Percentiles rank a stretch among this genome's conserved stretches.
phyloP scores from a whole-genome alignment of 2,797 vertebrate species.

The Acanthurus leucopareius region DNA sequence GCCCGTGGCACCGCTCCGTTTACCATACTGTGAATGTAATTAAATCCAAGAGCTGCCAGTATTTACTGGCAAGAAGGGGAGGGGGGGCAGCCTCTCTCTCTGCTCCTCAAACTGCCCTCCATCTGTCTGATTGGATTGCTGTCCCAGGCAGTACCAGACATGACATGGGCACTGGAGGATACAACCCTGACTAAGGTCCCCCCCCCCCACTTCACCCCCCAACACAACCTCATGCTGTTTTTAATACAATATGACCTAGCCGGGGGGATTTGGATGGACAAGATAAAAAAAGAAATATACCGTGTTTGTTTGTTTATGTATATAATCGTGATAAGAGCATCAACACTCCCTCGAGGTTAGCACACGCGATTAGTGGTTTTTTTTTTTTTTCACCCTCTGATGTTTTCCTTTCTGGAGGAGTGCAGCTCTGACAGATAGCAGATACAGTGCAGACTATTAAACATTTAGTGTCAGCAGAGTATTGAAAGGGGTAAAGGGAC shows the following conservation, averaged over 20 bases:
- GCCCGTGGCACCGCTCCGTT: slow-evolving; percentile 80
- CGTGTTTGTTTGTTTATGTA: slow-evolving; percentile 35
- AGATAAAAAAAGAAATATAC: slow-evolving; percentile 30
- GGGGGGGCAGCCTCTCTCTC: slow-evolving; percentile 57
- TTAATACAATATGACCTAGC: slow-evolving; percentile 74
- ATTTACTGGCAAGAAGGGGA: slow-evolving; percentile 79
- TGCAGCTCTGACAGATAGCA: slow-evolving; percentile 52
- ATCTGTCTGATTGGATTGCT: slow-evolving; percentile 87
- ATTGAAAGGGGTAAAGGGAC: slow-evolving; percentile 42
- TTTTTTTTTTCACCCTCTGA: background rate
- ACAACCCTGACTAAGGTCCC: slow-evolving; percentile 40
- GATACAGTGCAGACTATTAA: slow-evolving; percentile 47
- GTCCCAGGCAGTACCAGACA: slow-evolving; percentile 76
- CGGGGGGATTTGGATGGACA: slow-evolving; percentile 56
- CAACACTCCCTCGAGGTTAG: slow-evolving; percentile 42
- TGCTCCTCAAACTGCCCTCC: slow-evolving; percentile 81
- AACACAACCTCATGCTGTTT: slow-evolving; percentile 65
- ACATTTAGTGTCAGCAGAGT: slow-evolving; percentile 52
- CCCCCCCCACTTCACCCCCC: background rate
- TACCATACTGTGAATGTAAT: slow-evolving; percentile 90
- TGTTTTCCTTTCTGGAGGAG: slow-evolving; percentile 44
- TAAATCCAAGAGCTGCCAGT: slow-evolving; percentile 87
- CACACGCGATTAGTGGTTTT: slow-evolving; percentile 45
- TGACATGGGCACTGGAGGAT: slow-evolving; percentile 68
- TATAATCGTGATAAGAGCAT: slow-evolving; percentile 47